Conservation (phyloP, 2,888 invertebrate genomes). For the Lasioglossum morio region DNA sequence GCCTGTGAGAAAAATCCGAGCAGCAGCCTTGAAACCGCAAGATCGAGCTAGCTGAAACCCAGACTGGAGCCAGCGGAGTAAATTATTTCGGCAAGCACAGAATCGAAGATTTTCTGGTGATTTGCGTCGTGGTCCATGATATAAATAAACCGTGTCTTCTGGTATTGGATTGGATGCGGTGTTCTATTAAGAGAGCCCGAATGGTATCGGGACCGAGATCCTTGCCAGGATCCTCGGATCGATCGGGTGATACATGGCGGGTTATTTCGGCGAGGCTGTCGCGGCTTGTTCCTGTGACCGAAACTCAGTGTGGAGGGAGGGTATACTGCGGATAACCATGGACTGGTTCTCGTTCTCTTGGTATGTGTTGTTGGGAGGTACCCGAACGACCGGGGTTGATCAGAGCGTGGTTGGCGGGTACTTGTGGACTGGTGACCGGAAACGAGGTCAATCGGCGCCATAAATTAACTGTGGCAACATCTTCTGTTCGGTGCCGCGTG, state of each 20-base stretch:
- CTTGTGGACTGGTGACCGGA: background rate
- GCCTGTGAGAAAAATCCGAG: background rate
- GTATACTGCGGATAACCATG: background rate
- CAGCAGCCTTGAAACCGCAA: background rate
- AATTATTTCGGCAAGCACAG: background rate
- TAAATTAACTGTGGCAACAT: background rate
- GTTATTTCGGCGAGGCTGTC: background rate
- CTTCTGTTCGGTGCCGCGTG: background rate
- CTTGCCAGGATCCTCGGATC: background rate
- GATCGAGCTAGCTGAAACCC: background rate
- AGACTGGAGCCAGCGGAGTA: background rate
- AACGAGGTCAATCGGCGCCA: background rate
- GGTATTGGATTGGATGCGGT: background rate
- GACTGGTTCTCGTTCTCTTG: background rate
- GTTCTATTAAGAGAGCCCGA: background rate
- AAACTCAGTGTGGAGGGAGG: background rate
- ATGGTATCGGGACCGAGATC: background rate
- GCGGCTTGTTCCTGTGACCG: slow-evolving; percentile 7
- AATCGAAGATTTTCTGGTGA: background rate
- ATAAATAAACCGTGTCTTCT: background rate
- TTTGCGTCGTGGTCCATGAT: background rate
- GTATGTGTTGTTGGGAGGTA: background rate
- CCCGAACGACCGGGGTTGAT: background rate
- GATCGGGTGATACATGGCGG: slow-evolving; percentile 1
- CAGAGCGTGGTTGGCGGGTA: background rate